Base-by-base conservation (phyloP, 2,888 invertebrate genomes). In the Malthinus seriepunctatus region DNA sequence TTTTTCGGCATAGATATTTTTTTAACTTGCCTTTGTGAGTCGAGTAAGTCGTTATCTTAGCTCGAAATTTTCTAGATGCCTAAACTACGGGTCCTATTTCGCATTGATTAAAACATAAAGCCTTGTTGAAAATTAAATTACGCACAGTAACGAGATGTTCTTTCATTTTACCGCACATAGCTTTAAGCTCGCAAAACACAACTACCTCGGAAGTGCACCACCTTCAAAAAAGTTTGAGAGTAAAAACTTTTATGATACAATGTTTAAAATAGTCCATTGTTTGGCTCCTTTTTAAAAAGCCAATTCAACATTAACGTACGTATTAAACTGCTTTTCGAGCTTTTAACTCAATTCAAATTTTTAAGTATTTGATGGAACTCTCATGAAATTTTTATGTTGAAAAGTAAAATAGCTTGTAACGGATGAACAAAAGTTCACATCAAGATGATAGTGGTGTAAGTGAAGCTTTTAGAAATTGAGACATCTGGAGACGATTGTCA, bases 81-180 rank as follows among this genome's bases (percentile, higher is more conserved):
- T 39, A 35, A 52, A 57, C 48, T 46, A 62, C 54, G 58, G 64
- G 66, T 67, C 70, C 69, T 65, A 67, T 70, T 67, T 67, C 67
- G 64, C 68, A 69, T 70, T 68, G 70, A 71, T 71, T 70, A 71
- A 71, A 71, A 68, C 69, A 68, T 69, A 71, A 70, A 69, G 68
- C 69, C 64, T 60, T 65, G 68, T 67, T 67, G 68, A 70, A 71
- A 71, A 71, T 71, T 71, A 71, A 70, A 71, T 70, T 71, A 70
- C 70, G 64, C 61, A 56, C 59, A 56, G 69, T 67, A 67, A 69
- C 66, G 67, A 69, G 69, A 67, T 65, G 67, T 62, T 60, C 63
- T 58, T 56, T 48, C 51, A 45, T 56, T 46, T 37, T 44, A 32
- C 55, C 52, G 60, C 62, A 52, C 60, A 51, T 44, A 54, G 56